Evolutionary conservation across 2,888 invertebrate species (phyloP).

Genomic region (Yponomeuta evonymella): DNA sequence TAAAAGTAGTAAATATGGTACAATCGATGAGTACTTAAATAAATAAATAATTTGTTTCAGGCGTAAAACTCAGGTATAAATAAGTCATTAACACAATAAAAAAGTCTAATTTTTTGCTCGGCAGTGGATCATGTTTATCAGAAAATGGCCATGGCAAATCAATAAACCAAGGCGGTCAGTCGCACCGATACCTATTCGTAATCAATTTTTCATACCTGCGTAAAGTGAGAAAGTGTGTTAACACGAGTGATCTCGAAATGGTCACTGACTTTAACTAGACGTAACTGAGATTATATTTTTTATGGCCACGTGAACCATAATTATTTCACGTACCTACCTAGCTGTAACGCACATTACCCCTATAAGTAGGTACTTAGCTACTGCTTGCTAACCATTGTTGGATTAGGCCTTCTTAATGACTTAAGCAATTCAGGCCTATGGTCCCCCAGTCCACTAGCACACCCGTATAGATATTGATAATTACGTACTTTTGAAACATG

Average conservation of each 20-base stretch:
- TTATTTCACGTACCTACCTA: background rate
- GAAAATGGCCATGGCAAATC: constrained; percentile 27
- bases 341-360: background rate
- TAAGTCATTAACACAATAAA: background rate
- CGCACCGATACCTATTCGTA: constrained; percentile 32
- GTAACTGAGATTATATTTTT: constrained; percentile 23
- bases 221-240: constrained; percentile 39
- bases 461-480: no score
- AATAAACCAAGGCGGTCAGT: constrained; percentile 10
- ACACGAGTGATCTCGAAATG: constrained; percentile 58
- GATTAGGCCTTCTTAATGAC: no score
- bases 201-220: constrained; percentile 46
- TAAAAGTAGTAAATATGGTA: no score
- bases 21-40: no score
- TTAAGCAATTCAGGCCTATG: no score
- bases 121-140: constrained; percentile 2
- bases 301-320: constrained; percentile 1
- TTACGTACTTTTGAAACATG: no score
- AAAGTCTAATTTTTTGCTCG: background rate
- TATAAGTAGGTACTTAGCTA: background rate
- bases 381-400: no score
- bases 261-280: constrained; percentile 59
- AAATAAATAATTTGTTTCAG: no score
- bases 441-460: no score
- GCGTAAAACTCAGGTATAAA: background rate